Evolutionary conservation across 2,888 invertebrate species (phyloP), one percentile per base, ranked within the genome.

Genomic region (Amiota minor): DNA sequence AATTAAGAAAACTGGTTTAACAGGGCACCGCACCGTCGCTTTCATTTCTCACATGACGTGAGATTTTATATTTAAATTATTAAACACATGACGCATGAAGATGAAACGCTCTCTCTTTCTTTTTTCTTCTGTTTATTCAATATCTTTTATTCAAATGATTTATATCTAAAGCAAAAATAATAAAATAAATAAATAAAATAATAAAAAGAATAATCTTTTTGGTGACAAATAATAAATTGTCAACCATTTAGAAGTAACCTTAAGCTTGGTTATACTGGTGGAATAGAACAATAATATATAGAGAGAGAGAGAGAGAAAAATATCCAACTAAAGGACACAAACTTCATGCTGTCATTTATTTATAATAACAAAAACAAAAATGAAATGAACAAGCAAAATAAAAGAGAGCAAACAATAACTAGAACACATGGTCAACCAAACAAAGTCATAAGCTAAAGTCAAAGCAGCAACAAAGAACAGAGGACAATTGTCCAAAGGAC

Each of bases 1-100:
- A 23, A 23, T 23, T 23, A 23, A 23, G 23, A 23, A 35, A 35
- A 35, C 35, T 6, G 35, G 35, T 35, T 35, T 35, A 4, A 35
- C 35, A 35, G 35, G 35, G 35, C 35, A 35, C 35, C 35, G 6
- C 35, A 6, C 23, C 1, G 1, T 23, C 3, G 3, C 3, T 35
- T 35, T 35, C 23, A 74, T 16, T 67, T 65, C 46, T 71, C 47
- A 65, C 69, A 74, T 74, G 78, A 77, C 65, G 74, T 72, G 72
- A 69, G 59, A 35, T 62, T 75, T 72, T 46, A 75, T 59, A 75
- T 71, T 74, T 61, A 50, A 50, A 46, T 74, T 67, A 71, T 74
- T 74, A 78, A 35, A 35, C 35, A 6, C 35, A 35, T 35, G 35
- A 35, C 35, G 6, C 35, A 35, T 6, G 35, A 35, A 35, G 35